Evolutionary conservation across 2,888 invertebrate genomes (phyloP), one percentile per base, ranked within the genome.

Genomic region (Drosophila maculinotata): DNA sequence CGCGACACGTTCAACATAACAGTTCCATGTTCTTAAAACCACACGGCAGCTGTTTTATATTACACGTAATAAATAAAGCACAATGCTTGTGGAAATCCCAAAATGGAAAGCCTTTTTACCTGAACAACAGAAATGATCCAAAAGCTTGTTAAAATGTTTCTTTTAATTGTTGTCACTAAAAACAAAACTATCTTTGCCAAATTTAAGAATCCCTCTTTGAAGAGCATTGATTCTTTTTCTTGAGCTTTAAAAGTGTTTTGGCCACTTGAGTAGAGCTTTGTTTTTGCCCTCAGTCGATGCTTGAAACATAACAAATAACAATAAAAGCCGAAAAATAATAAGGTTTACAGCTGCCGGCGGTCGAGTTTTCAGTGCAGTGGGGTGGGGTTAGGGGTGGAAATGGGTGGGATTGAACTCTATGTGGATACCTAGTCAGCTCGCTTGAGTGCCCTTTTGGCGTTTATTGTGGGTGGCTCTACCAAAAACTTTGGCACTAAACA

Each of bases 371-470:
- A 41, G 0, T 31, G 20, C 28, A n/a, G 17, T 15, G 28, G n/a
- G n/a, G n/a, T n/a, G n/a, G n/a, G n/a, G n/a, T n/a, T n/a, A n/a
- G n/a, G n/a, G n/a, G n/a, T n/a, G n/a, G n/a, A n/a, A n/a, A n/a
- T n/a, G 15, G 26, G n/a, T 1, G 45, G 23, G 17, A 30, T 28
- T 30, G 36, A 63, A 59, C 39, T 73, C 76, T 65, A 64, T 69
- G 67, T 67, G 67, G 54, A 65, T 64, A 49, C 70, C 70, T 76
- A 65, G 76, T 73, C 70, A 73, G 76, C 35, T 70, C 64, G 68
- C 85, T 78, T 78, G 79, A 87, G 87, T 77, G 82, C 82, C 78
- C 82, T 84, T 87, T 69, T 66, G 69, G 82, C 78, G 72, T 87
- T 81, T 78, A 75, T 87, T 81, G 76, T 78, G 75, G 81, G 68